These are phyloP conservation scores for Odocoileus virginianus DNA, from an alignment of 2,113 vertebrate species.

Conservation along the genomic window DNA sequence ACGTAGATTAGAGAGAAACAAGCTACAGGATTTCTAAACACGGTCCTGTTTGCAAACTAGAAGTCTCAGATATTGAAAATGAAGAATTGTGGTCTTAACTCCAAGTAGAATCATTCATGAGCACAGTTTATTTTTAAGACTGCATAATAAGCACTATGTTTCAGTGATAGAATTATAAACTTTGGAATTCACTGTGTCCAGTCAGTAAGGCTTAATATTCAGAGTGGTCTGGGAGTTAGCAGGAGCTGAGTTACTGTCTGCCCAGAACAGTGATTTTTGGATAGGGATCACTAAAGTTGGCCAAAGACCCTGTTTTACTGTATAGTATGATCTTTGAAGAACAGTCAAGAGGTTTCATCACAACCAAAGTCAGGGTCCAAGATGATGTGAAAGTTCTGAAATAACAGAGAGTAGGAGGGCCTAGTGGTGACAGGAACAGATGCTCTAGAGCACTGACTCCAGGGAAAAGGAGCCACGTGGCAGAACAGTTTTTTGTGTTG, in stretches of 20 bases:
- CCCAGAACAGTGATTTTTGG: neutral
- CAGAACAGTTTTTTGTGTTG: neutral
- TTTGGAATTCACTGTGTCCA: neutral
- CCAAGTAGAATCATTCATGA: neutral
- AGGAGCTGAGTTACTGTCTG: neutral
- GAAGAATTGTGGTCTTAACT: neutral
- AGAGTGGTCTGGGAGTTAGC: neutral
- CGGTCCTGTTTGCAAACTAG: neutral
- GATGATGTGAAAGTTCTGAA: neutral
- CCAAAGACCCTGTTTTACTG: neutral
- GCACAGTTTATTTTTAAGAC: too few species aligned
- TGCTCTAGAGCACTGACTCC: accelerated
- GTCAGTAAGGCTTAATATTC: neutral
- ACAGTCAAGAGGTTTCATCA: neutral
- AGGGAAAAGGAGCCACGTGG: accelerated
- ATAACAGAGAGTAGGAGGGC: neutral
- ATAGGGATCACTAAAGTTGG: neutral
- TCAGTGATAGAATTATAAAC: neutral
- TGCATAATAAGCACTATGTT: neutral
- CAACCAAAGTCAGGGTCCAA: neutral
- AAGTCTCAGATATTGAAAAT: neutral
- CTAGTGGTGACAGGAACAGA: accelerated
- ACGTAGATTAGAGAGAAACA: too few species aligned
- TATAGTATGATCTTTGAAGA: neutral
- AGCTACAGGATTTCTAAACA: neutral